These are phyloP conservation scores for Atherinomorus stipes DNA, from an alignment of 2,113 vertebrate species.

Conservation along the genomic window DNA sequence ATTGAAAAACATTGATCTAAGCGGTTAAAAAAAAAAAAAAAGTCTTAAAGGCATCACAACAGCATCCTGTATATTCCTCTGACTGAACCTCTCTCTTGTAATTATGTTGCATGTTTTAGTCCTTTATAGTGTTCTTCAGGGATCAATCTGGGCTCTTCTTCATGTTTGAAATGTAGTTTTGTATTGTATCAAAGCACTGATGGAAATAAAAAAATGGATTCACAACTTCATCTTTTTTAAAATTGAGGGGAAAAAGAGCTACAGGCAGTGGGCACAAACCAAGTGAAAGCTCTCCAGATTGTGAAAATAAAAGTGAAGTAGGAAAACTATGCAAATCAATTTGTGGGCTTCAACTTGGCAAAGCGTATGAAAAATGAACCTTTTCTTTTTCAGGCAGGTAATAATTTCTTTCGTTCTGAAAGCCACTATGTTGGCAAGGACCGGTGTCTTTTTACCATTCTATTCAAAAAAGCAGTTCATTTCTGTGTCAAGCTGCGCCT, in stretches of 20 bases:
- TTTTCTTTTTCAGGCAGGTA: slow-evolving; percentile 11
- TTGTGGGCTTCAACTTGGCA: background rate
- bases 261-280: background rate
- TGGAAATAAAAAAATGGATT: no score
- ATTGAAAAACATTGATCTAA: no score
- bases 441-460: background rate
- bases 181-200: background rate
- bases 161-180: background rate
- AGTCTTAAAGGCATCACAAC: background rate
- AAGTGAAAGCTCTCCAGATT: slow-evolving; percentile 3
- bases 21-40: no score
- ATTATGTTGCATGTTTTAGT: background rate
- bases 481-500: background rate
- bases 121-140: background rate
- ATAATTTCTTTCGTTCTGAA: background rate
- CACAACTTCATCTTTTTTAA: background rate
- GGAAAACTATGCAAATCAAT: slow-evolving; percentile 1
- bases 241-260: background rate
- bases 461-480: background rate
- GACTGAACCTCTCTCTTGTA: no score
- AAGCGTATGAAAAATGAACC: background rate
- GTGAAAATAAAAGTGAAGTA: background rate
- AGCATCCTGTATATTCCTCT: background rate
- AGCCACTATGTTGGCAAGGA: background rate
- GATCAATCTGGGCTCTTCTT: background rate